Evolutionary conservation across 2,888 invertebrate genomes (phyloP).

Genomic region (Pachliopta kotzebuea): DNA sequence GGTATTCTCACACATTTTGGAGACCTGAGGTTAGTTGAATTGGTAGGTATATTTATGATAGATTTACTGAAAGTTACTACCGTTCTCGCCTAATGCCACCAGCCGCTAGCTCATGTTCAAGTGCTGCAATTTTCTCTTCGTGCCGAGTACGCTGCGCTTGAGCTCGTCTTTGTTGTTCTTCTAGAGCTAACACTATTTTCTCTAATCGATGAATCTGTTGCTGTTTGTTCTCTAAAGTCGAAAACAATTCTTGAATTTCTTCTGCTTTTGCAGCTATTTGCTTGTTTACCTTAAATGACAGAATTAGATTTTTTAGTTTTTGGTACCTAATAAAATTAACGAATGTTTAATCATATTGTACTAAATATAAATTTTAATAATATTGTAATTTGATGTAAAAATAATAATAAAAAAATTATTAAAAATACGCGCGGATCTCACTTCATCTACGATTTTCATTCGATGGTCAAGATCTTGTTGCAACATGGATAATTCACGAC

Average conservation of each 20-base stretch:
- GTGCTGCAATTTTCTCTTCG: slow-evolving; percentile 79
- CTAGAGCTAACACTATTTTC: slow-evolving; percentile 77
- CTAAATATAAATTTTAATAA: not conserved
- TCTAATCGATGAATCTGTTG: slow-evolving; percentile 78
- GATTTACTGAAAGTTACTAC: not conserved
- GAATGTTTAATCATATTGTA: not conserved
- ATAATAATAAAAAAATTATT: slow-evolving; percentile 24
- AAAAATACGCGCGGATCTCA: slow-evolving; percentile 44
- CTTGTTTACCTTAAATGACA: slow-evolving; percentile 61
- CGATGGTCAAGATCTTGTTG: slow-evolving; percentile 70
- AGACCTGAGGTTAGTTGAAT: not conserved
- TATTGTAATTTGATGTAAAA: not conserved
- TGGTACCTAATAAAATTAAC: not conserved
- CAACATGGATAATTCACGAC: slow-evolving; percentile 63
- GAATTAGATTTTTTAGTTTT: not conserved
- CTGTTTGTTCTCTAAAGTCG: slow-evolving; percentile 76
- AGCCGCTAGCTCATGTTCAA: slow-evolving; percentile 75
- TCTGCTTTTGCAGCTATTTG: slow-evolving; percentile 75
- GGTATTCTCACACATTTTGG: no score
- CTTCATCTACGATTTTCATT: slow-evolving; percentile 75
- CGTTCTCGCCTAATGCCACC: slow-evolving; percentile 61
- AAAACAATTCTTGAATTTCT: slow-evolving; percentile 74
- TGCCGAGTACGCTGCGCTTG: slow-evolving; percentile 81
- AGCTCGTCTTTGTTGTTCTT: slow-evolving; percentile 78
- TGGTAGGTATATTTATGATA: not conserved